Base-by-base conservation (phyloP, 2,113 vertebrate genomes). In the Phasianus colchicus region DNA sequence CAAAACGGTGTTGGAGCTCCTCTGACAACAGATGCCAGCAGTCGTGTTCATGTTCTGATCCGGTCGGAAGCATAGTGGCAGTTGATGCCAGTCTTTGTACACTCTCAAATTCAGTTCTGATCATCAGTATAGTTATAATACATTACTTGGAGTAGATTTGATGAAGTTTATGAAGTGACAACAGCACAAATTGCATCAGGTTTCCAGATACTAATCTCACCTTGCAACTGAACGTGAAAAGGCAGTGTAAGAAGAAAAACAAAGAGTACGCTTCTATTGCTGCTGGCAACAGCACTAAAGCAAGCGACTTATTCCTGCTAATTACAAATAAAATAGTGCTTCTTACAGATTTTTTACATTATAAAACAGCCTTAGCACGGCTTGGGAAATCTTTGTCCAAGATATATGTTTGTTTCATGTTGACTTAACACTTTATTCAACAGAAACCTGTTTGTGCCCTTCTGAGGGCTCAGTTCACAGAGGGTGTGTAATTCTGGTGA, bases 161-260 rank as follows among this genome's bases (percentile, higher is more conserved):
- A 74, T 67, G 78, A 93, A 94, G 50, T 88, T 70, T 47, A 34
- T 67, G 50, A 87, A 88, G 85, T 32, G 84, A 60, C 54, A 92
- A 48, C 70, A 91, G 64, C 75, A 71, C 38, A 83, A 96, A 89
- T 88, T 47, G 47, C 63, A 83, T 74, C 16, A 20, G 38, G 14
- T 58, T 92, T 77, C 75, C 79, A 91, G 90, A 80, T 91, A 85
- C 60, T 22, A 64, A 77, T 83, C 90, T 95, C 88, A 93, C 93
- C 85, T 92, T 89, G 74, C 79, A 93, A 90, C 64, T 67, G 77
- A 61, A 70, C 20, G 13, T 29, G 75, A 87, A 73, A 36, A 80
- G 48, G 45, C 11, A 87, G 32, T 7, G 24, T 54, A 66, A 86
- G 78, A 77, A 58, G 27, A 19, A 58, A 73, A 93, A 89, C 34